Evolutionary conservation across 2,888 invertebrate genomes (phyloP).

Genomic region (Rhamnusium bicolor): DNA sequence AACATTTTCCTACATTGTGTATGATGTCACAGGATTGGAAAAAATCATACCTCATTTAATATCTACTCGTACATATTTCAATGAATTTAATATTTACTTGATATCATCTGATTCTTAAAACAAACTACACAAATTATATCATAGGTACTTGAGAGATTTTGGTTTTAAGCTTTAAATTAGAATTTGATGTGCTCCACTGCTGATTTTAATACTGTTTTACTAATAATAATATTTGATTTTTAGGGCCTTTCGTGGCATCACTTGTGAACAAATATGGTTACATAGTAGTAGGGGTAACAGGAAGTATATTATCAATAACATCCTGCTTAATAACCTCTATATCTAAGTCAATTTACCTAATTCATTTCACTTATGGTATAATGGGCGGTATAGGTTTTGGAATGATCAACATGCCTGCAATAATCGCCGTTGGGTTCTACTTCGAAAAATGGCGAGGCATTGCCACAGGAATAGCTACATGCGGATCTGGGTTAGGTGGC

Average conservation of each 20-base stretch:
- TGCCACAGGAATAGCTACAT: constrained; percentile 81
- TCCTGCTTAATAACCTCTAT: constrained; percentile 51
- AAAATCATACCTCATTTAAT: no score
- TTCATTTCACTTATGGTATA: constrained; percentile 56
- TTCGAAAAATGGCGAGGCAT: constrained; percentile 82
- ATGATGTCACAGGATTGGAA: no score
- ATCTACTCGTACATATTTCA: no score
- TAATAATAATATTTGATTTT: constrained; percentile 20
- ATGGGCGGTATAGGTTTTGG: constrained; percentile 75
- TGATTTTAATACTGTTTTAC: no score
- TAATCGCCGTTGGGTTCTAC: constrained; percentile 82
- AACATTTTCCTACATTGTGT: no score
- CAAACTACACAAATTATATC: no score
- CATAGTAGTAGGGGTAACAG: constrained; percentile 53
- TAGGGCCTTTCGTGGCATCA: constrained; percentile 62
- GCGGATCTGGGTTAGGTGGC: constrained; percentile 81
- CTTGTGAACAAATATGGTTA: constrained; percentile 61
- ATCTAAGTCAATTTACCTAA: constrained; percentile 32
- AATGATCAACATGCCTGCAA: constrained; percentile 80
- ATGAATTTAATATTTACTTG: no score
- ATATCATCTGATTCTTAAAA: no score
- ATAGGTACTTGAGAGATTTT: no score
- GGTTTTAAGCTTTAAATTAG: no score
- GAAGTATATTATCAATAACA: constrained; percentile 52
- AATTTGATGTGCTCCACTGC: no score